phyloP scores from a whole-genome alignment of 1,140 invertebrate species.

The Dendroctonus ponderosae region DNA sequence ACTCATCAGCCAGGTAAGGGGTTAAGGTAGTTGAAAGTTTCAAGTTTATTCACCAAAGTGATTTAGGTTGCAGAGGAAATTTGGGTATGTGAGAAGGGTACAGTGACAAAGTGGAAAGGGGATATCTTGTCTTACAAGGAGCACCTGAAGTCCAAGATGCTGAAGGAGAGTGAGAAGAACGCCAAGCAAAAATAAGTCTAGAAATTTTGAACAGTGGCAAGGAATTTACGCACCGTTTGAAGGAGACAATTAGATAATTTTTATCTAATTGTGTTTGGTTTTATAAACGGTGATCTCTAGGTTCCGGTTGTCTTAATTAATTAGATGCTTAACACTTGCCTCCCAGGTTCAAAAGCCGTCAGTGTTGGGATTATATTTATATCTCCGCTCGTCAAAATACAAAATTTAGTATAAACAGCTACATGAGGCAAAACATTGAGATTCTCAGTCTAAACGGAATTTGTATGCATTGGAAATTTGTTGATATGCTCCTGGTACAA shows the following conservation, averaged over 20 bases:
- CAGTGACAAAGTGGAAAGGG: conserved; percentile 95
- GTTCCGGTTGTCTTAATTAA: background rate
- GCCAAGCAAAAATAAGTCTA: conserved; percentile 9
- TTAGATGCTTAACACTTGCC: no score
- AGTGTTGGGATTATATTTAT: no score
- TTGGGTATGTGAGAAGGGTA: conserved; percentile 97
- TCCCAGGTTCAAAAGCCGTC: no score
- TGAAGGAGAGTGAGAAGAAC: conserved; percentile 60
- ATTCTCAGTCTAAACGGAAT: conserved; percentile 9
- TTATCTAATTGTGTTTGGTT: conserved; percentile 9
- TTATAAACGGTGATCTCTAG: background rate
- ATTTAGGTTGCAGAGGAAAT: conserved; percentile 95
- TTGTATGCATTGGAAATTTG: conserved; percentile 40
- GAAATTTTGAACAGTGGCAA: background rate
- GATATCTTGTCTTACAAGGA: conserved; percentile 96
- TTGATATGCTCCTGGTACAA: conserved; percentile 55
- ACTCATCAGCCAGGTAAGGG: conserved; percentile 91
- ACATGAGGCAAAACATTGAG: background rate
- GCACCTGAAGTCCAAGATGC: conserved; percentile 81
- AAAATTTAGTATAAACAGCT: no score
- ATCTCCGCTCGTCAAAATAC: no score
- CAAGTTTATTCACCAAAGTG: conserved; percentile 12
- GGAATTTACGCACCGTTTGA: background rate
- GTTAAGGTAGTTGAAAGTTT: conserved; percentile 1
- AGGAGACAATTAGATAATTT: conserved; percentile 5